phyloP scores from a whole-genome alignment of 2,888 invertebrate genomes.

The Noctua pronuba region DNA sequence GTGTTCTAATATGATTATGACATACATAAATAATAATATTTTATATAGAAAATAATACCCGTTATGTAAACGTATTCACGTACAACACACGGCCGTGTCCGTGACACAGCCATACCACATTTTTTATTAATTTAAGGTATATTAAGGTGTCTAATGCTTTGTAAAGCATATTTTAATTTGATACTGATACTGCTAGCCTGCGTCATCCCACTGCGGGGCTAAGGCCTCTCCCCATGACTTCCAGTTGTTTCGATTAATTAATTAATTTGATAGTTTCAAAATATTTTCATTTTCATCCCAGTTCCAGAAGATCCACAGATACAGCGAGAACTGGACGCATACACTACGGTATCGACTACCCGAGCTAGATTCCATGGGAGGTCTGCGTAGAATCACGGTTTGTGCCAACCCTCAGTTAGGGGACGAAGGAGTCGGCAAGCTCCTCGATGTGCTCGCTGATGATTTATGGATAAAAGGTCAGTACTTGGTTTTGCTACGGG shows the following conservation, averaged over 20 bases:
- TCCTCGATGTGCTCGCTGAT: conserved; percentile 93
- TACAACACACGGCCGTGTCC: too few relatives aligned
- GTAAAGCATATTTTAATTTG: too few relatives aligned
- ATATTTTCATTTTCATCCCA: conserved; percentile 67
- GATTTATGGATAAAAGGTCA: conserved; percentile 94
- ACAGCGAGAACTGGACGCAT: conserved; percentile 95
- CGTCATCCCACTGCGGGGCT: too few relatives aligned
- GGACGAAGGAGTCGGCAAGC: conserved; percentile 91
- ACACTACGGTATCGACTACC: conserved; percentile 94
- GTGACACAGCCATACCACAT: too few relatives aligned
- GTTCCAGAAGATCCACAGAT: conserved; percentile 93
- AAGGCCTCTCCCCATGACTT: too few relatives aligned
- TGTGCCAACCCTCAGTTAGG: conserved; percentile 93
- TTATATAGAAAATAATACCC: too few relatives aligned
- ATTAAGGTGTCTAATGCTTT: neutral
- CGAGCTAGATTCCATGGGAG: conserved; percentile 93
- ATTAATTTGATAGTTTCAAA: neutral
- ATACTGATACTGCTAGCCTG: too few relatives aligned
- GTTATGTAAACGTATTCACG: too few relatives aligned
- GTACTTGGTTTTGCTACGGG: neutral
- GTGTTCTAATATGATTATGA: too few relatives aligned
- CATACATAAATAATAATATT: too few relatives aligned
- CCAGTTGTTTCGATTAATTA: too few relatives aligned
- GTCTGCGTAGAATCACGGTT: conserved; percentile 92
- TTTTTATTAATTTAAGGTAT: neutral